phyloP scores from a whole-genome alignment of 2,888 invertebrate species.

The Smittia sp. region DNA sequence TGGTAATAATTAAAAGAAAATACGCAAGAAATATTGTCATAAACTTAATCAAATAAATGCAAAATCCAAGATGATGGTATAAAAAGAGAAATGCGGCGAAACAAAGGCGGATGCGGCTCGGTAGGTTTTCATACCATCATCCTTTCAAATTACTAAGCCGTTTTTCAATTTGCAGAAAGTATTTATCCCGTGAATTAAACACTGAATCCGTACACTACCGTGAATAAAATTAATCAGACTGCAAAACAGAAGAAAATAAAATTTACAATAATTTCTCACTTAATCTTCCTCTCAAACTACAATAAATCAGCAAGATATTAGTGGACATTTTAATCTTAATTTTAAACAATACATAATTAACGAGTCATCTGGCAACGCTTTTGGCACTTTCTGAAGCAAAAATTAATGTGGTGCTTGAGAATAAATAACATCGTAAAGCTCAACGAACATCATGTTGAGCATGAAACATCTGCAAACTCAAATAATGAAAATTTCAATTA shows the following conservation, averaged over 20 bases:
- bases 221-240: conserved; percentile 13
- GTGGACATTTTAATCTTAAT: background rate
- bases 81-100: background rate
- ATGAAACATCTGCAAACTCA: conserved; percentile 32
- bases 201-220: background rate
- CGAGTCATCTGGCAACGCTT: conserved; percentile 28
- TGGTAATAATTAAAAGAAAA: conserved; percentile 30
- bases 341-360: background rate
- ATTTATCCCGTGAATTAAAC: background rate
- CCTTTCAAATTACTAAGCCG: conserved; percentile 29
- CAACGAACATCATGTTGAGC: background rate
- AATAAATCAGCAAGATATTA: background rate
- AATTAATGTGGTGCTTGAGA: conserved; percentile 40
- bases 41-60: background rate
- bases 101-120: background rate
- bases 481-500: conserved; percentile 28
- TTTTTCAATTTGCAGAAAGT: conserved; percentile 37
- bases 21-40: conserved; percentile 22
- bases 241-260: background rate
- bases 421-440: conserved; percentile 32
- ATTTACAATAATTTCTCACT: background rate
- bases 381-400: conserved; percentile 39
- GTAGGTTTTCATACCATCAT: conserved; percentile 37
- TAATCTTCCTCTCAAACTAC: background rate
- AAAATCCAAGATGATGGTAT: conserved; percentile 39